Percentiles rank a stretch among this genome's conserved stretches.
phyloP scores from a whole-genome alignment of 2,888 invertebrate species.

The Monochamus alternatus region DNA sequence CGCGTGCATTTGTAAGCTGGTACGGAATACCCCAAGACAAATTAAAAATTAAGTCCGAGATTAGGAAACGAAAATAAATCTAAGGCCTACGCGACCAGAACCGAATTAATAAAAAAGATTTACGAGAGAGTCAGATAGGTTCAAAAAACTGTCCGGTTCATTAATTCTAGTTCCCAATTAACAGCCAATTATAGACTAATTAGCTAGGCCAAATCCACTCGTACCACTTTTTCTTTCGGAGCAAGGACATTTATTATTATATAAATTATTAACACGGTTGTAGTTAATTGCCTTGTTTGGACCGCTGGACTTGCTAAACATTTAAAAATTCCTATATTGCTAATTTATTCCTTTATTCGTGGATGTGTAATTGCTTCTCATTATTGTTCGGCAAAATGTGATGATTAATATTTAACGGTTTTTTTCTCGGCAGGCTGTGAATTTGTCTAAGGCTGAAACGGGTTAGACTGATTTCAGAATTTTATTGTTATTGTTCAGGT shows the following conservation, averaged over 20 bases:
- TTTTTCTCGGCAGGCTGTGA: no score
- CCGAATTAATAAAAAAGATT: constrained; percentile 30
- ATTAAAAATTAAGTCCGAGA: constrained; percentile 31
- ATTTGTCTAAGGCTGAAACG: no score
- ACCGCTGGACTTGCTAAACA: constrained; percentile 33
- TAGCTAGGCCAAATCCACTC: constrained; percentile 53
- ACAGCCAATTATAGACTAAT: constrained; percentile 59
- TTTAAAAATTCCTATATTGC: constrained; percentile 23
- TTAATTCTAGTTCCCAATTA: constrained; percentile 54
- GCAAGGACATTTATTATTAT: constrained; percentile 44
- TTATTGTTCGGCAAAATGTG: constrained; percentile 12
- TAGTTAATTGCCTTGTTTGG: constrained; percentile 42
- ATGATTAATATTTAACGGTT: constrained; percentile 7
- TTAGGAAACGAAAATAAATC: constrained; percentile 17
- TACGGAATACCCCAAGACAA: constrained; percentile 10
- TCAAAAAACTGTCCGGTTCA: constrained; percentile 37
- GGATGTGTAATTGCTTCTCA: constrained; percentile 17
- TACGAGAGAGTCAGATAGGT: constrained; percentile 15
- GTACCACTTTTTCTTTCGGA: constrained; percentile 28
- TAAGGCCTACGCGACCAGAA: constrained; percentile 14
- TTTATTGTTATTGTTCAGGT: no score
- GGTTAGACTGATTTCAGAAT: no score
- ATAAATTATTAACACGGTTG: constrained; percentile 42
- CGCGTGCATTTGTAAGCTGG: neutral
- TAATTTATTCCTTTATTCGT: constrained; percentile 27